phyloP scores from a whole-genome alignment of 2,797 vertebrate genomes.

The Coilia nasus region DNA sequence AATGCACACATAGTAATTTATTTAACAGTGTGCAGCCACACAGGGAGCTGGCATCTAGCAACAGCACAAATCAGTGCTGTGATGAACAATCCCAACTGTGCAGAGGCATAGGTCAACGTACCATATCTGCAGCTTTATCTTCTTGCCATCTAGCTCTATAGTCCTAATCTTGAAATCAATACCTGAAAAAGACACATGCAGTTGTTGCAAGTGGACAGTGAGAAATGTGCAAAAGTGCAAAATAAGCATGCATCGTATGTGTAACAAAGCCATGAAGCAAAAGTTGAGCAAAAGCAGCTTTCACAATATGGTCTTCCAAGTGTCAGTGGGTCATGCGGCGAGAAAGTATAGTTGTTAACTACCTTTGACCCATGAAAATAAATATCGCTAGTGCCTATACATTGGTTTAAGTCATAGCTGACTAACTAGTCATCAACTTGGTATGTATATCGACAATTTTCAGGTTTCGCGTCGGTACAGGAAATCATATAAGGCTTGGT shows the following conservation, averaged over 20 bases:
- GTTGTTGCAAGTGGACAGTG: not conserved
- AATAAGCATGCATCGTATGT: not conserved
- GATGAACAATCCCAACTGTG: not conserved
- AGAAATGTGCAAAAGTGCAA: not conserved
- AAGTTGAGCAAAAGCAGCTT: not conserved
- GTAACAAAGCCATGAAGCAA: not conserved
- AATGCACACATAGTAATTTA: constrained; percentile 35
- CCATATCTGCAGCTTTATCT: constrained; percentile 98
- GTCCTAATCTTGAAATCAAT: constrained; percentile 98
- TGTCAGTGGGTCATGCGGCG: not conserved
- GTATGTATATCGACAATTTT: not conserved
- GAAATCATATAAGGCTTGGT: constrained; percentile 3
- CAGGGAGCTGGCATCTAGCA: not conserved
- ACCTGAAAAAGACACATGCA: constrained; percentile 70
- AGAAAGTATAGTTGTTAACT: not conserved
- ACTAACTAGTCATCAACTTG: not conserved
- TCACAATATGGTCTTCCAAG: too few species aligned
- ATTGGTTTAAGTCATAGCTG: not conserved
- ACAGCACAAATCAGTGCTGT: not conserved
- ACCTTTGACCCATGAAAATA: not conserved
- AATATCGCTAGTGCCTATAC: not conserved
- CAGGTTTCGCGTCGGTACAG: not conserved
- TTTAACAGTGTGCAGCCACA: not conserved
- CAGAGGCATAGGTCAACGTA: constrained; percentile 65
- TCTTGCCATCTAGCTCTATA: constrained; percentile 96